These are phyloP conservation scores for Nephrotoma appendiculata DNA, from an alignment of 2,888 invertebrate species.

Conservation along the genomic window DNA sequence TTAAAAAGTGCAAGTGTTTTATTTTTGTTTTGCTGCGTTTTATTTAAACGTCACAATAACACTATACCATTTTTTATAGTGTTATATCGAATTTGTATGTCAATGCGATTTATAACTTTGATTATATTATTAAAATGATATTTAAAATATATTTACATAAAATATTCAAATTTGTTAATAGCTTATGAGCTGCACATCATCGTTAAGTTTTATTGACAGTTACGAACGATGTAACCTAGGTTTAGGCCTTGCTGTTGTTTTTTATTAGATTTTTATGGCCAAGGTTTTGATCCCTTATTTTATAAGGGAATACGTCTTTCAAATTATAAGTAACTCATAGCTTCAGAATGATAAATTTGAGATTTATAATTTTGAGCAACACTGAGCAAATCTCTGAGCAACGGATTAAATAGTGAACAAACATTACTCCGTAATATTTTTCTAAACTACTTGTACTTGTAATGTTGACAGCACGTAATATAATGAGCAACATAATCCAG, in stretches of 20 bases:
- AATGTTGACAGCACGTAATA: no score
- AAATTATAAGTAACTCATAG: no score
- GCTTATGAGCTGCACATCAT: not conserved
- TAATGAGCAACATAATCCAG: no score
- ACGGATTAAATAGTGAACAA: no score
- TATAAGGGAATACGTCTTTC: not conserved
- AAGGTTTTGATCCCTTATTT: not conserved
- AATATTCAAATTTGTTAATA: not conserved
- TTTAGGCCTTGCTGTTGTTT: not conserved
- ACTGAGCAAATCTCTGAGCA: no score
- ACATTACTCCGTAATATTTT: no score
- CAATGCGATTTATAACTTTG: not conserved
- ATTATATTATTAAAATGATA: not conserved
- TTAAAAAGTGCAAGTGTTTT: not conserved
- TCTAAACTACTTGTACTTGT: no score
- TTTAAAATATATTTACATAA: not conserved
- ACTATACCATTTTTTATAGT: not conserved
- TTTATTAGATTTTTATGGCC: not conserved
- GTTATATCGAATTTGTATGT: not conserved
- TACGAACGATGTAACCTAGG: not conserved
- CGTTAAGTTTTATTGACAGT: not conserved
- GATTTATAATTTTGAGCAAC: no score
- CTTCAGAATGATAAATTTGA: no score
- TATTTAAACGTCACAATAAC: not conserved
- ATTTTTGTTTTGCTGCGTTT: not conserved